phyloP scores from a whole-genome alignment of 2,113 vertebrate species.

The Xerus inauris region DNA sequence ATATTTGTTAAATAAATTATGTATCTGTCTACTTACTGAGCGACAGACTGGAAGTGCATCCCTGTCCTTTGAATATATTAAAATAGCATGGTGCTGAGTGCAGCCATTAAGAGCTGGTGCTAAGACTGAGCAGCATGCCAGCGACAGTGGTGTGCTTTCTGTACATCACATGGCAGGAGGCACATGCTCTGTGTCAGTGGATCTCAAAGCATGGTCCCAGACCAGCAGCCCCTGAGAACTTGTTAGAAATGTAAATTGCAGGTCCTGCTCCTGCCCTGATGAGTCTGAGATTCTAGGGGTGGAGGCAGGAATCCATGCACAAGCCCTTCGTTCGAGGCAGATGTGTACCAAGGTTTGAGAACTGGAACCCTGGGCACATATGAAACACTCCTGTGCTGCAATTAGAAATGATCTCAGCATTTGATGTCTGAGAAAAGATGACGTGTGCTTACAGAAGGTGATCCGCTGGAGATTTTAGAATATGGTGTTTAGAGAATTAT shows the following conservation, averaged over 20 bases:
- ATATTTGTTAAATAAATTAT: constrained; percentile 33
- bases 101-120: neutral
- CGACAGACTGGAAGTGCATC: neutral
- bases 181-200: accelerated
- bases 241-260: neutral
- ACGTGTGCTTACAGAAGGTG: too few species aligned
- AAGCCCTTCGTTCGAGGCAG: neutral
- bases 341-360: neutral
- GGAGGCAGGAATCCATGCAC: neutral
- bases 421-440: accelerated
- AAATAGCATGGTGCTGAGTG: neutral
- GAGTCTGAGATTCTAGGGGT: too few species aligned
- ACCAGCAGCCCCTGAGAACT: neutral
- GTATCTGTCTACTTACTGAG: neutral
- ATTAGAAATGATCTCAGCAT: neutral
- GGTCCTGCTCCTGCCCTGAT: neutral
- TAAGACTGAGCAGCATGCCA: neutral
- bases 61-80: neutral
- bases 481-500: neutral
- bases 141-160: neutral
- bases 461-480: neutral
- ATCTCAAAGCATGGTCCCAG: neutral
- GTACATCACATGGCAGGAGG: accelerated
- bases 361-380: neutral
- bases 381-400: neutral